A percentile compares a stretch with the other conserved stretches of the same genome.
These are phyloP conservation scores for Cosmopolites sordidus DNA, from an alignment of 2,888 invertebrate species.

Conservation along the genomic window DNA sequence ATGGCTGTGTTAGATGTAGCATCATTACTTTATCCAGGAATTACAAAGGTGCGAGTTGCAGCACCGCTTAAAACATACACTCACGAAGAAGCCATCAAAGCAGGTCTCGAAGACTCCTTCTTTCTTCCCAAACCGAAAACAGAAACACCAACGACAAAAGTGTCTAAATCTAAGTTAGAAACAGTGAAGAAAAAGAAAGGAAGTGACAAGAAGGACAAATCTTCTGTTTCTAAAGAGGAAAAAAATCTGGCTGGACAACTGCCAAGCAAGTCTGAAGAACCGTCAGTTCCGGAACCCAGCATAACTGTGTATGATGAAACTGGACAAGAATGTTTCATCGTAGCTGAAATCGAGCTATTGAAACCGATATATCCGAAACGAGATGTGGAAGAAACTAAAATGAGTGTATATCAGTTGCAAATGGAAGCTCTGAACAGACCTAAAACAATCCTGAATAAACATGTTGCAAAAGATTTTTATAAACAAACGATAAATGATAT, in stretches of 20 bases:
- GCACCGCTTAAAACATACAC: conserved; percentile 40
- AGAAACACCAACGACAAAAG: conserved; percentile 14
- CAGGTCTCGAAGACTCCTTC: conserved; percentile 40
- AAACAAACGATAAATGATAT: conserved; percentile 37
- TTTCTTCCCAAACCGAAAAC: conserved; percentile 37
- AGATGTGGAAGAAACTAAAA: conserved; percentile 39
- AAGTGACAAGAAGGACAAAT: conserved; percentile 16
- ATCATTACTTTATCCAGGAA: conserved; percentile 44
- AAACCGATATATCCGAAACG: conserved; percentile 36
- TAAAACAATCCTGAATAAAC: conserved; percentile 35
- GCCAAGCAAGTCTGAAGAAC: conserved; percentile 31
- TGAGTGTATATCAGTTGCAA: conserved; percentile 24
- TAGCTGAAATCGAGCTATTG: conserved; percentile 43
- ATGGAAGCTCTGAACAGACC: conserved; percentile 13
- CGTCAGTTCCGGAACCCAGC: conserved; percentile 38
- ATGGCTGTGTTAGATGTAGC: conserved; percentile 44
- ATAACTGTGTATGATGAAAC: conserved; percentile 39
- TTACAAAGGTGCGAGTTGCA: conserved; percentile 38
- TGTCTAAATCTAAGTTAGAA: conserved; percentile 4
- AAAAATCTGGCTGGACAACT: conserved; percentile 21
- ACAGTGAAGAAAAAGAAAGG: conserved; percentile 14
- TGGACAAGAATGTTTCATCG: conserved; percentile 40
- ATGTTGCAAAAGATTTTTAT: conserved; percentile 38
- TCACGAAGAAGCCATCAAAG: conserved; percentile 38
- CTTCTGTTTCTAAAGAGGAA: conserved; percentile 14